Evolutionary conservation across 2,888 invertebrate species (phyloP), one percentile per base, ranked within the genome.

Genomic region (Folsomia manolachei): DNA sequence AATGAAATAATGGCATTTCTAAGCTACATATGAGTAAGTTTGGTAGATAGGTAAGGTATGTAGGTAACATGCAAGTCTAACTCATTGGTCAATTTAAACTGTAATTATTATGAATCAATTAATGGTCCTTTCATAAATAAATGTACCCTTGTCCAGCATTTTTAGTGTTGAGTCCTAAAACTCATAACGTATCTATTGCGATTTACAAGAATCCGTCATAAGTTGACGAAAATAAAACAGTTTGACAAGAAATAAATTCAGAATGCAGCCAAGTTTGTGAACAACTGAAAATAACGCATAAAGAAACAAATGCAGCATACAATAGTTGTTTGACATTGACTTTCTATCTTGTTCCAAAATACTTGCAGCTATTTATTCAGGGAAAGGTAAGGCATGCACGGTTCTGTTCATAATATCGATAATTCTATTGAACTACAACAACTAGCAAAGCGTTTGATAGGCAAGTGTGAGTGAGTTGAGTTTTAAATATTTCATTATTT

Each of bases 51-150:
- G n/a, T 39, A 39, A 39, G 39, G 39, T 39, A 39, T 39, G 39
- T 39, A 39, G 7, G 39, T 39, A 39, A 39, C 39, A 39, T 39
- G 4, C 39, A 39, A 39, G 39, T 14, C 39, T 9, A 39, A 14
- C 14, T 9, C 39, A 19, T 56, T 56, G 56, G 56, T 56, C 56
- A 56, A 56, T 19, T 56, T 56, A 7, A 56, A 39, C 39, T 39
- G 56, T 56, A 56, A 56, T 56, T 56, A 19, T 19, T 7, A 39
- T 39, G 39, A 39, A n/a, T n/a, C n/a, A n/a, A 51, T 51, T 51
- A 51, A 56, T 56, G 56, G 56, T 56, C 56, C 56, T 56, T 56
- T 56, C 18, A 56, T 56, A 56, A 56, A 56, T 56, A 21, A 56
- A 56, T 56, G 56, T 56, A 56, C 56, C 56, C 56, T 56, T 21